Percentiles rank a stretch among this genome's conserved stretches.
Evolutionary conservation across 2,797 vertebrate species (phyloP).

Genomic region (Characodon lateralis): DNA sequence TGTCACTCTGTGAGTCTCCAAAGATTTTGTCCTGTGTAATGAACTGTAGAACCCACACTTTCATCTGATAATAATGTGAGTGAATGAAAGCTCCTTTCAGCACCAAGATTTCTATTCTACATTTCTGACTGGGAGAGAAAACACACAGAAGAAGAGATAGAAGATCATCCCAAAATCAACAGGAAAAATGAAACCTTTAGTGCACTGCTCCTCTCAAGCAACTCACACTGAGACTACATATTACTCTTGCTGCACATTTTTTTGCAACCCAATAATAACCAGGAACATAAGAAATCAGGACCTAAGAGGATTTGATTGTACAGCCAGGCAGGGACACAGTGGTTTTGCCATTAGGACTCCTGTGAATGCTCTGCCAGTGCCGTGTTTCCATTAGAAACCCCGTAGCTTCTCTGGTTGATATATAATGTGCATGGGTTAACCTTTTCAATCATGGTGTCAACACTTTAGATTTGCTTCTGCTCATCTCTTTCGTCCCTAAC

Average conservation of each 20-base stretch:
- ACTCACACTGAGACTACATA: slow-evolving; percentile 65
- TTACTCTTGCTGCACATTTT: slow-evolving; percentile 76
- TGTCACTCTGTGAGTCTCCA: slow-evolving; percentile 36
- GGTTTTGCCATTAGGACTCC: slow-evolving; percentile 96
- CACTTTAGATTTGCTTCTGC: slow-evolving; percentile 99
- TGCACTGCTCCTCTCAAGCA: slow-evolving; percentile 56
- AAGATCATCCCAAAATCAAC: slow-evolving; percentile 69
- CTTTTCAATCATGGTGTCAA: slow-evolving; percentile 99
- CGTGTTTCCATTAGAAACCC: slow-evolving; percentile 98
- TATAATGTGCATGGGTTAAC: slow-evolving; percentile 99
- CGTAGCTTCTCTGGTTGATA: slow-evolving; percentile 97
- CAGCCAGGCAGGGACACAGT: slow-evolving; percentile 94
- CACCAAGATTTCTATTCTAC: slow-evolving; percentile 25
- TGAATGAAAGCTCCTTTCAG: slow-evolving; percentile 34
- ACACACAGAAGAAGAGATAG: slow-evolving; percentile 34
- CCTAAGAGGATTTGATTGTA: slow-evolving; percentile 99
- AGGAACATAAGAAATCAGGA: slow-evolving; percentile 96
- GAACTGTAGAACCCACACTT: slow-evolving; percentile 30
- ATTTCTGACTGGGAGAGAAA: slow-evolving; percentile 36
- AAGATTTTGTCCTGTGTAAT: slow-evolving; percentile 27
- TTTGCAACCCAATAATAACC: slow-evolving; percentile 98
- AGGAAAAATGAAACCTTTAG: slow-evolving; percentile 66
- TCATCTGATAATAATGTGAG: slow-evolving; percentile 21
- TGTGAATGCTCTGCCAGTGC: slow-evolving; percentile 92
- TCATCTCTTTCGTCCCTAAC: slow-evolving; percentile 99